These are phyloP conservation scores for Porites lobata DNA, from an alignment of 92 coral and sea anemone species.

Conservation along the genomic window DNA sequence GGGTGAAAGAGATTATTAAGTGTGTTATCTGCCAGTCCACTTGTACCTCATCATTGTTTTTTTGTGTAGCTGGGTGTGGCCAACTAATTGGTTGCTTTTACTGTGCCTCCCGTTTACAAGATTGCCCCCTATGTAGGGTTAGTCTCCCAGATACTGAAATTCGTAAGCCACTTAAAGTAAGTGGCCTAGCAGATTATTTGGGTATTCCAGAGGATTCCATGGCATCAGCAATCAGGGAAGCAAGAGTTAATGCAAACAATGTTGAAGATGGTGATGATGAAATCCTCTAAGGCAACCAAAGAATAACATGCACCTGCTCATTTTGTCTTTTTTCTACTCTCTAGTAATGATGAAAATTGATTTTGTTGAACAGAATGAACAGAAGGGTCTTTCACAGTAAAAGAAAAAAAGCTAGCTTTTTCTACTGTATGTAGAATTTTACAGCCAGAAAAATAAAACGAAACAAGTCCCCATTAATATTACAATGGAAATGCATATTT, in stretches of 20 bases:
- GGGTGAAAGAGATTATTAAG: neutral
- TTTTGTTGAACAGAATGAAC: neutral
- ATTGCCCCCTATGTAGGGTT: conserved; percentile 36
- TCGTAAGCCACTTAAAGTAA: conserved; percentile 15
- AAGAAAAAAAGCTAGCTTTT: too few species aligned
- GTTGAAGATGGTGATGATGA: conserved; percentile 4
- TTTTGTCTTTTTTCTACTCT: neutral
- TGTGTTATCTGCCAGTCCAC: conserved; percentile 50
- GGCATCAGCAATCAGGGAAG: conserved; percentile 16
- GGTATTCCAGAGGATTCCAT: conserved; percentile 16
- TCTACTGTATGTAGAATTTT: too few species aligned
- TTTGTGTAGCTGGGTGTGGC: conserved; percentile 56
- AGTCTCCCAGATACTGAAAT: conserved; percentile 23
- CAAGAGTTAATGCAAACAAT: conserved; percentile 15
- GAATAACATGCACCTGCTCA: too few species aligned
- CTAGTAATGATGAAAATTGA: neutral
- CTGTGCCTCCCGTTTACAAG: conserved; percentile 31
- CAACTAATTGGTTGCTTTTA: conserved; percentile 48
- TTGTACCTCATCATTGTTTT: conserved; percentile 35
- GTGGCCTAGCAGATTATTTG: conserved; percentile 20
- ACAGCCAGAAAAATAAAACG: too few species aligned
- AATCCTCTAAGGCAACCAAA: neutral
- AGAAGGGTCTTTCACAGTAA: too few species aligned
- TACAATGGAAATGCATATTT: too few species aligned
- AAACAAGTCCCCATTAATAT: too few species aligned